Conservation (phyloP, 2,888 invertebrate genomes). For the Luperina testacea region DNA sequence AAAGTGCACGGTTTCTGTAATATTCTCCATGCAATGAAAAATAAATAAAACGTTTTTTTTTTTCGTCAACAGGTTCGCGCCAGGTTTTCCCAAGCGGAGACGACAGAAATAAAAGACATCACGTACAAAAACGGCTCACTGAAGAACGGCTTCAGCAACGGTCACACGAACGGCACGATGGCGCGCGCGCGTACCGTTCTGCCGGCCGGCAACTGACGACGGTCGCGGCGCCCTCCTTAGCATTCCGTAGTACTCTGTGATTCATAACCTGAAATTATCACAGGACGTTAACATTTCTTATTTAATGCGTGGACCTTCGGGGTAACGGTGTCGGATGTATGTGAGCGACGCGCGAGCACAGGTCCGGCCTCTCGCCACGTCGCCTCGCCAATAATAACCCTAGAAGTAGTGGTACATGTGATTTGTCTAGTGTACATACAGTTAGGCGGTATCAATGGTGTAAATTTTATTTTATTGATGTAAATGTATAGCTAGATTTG, state of each 20-base stretch:
- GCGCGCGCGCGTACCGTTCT: conserved; percentile 83
- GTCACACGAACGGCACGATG: conserved; percentile 74
- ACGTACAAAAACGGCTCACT: conserved; percentile 81
- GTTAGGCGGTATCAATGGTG: conserved; percentile 86
- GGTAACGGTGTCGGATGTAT: conserved; percentile 64
- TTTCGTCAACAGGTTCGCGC: conserved; percentile 75
- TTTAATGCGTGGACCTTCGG: conserved; percentile 66
- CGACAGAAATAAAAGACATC: conserved; percentile 75
- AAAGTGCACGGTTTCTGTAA: background rate
- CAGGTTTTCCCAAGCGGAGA: conserved; percentile 73
- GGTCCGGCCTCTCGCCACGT: conserved; percentile 41
- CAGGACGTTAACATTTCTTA: conserved; percentile 65
- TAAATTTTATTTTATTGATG: conserved; percentile 86
- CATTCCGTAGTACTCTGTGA: conserved; percentile 80
- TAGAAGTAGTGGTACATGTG: conserved; percentile 82
- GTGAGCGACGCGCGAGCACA: conserved; percentile 47
- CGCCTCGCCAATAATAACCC: conserved; percentile 61
- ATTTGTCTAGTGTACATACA: conserved; percentile 88
- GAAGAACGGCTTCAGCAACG: conserved; percentile 85
- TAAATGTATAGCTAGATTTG: conserved; percentile 85
- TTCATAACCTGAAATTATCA: conserved; percentile 70
- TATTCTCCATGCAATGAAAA: background rate
- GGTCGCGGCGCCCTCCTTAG: conserved; percentile 67
- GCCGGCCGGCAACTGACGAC: conserved; percentile 87
- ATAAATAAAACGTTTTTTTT: background rate